A percentile compares a stretch with the other conserved stretches of the same genome.
Evolutionary conservation across 2,888 invertebrate genomes (phyloP).

Genomic region (Falcaria lacertinaria): DNA sequence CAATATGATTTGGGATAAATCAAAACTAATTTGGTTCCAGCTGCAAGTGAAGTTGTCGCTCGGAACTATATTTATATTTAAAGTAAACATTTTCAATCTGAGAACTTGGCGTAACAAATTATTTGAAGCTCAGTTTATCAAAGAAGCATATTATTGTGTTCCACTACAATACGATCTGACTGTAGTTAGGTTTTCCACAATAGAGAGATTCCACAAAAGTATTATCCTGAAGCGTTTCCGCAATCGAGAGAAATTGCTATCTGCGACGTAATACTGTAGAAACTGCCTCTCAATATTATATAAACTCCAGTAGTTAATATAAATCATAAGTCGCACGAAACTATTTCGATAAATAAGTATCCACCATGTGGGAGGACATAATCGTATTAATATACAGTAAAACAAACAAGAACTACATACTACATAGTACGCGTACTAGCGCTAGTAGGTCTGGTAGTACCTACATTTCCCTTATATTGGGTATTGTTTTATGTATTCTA

Average conservation of each 20-base stretch:
- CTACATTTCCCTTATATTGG: no score
- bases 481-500: no score
- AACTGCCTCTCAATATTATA: slow-evolving; percentile 28
- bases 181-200: neutral
- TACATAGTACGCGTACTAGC: no score
- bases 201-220: slow-evolving; percentile 10
- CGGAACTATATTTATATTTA: neutral
- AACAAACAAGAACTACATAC: no score
- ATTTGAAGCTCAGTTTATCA: neutral
- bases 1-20: no score
- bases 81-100: no score
- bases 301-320: slow-evolving; percentile 31
- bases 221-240: slow-evolving; percentile 23
- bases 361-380: slow-evolving; percentile 27
- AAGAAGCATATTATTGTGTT: neutral
- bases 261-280: slow-evolving; percentile 24
- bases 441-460: no score
- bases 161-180: neutral
- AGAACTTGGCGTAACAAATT: no score
- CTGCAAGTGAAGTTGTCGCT: neutral
- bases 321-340: slow-evolving; percentile 49
- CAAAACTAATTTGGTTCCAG: no score
- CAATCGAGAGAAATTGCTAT: slow-evolving; percentile 29
- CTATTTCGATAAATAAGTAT: slow-evolving; percentile 50
- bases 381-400: slow-evolving; percentile 25